Evolutionary conservation across 2,888 invertebrate genomes (phyloP), one percentile per base, ranked within the genome.

Genomic region (Apamea monoglypha): DNA sequence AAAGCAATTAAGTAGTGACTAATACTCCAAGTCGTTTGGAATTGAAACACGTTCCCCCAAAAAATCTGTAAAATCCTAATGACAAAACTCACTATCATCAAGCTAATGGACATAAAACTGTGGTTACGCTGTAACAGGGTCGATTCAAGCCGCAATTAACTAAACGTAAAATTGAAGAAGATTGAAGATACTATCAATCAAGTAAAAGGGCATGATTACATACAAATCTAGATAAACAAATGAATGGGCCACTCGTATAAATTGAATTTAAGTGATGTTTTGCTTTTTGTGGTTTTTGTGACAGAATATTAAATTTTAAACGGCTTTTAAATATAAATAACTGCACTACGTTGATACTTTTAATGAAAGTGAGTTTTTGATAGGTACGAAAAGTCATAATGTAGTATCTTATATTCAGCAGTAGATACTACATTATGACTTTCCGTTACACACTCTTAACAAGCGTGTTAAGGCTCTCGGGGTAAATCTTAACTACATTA

Each of bases 161-260:
- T 88, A 92, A 92, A 94, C 92, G 92, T 92, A 90, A 95, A 95
- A 94, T 95, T 94, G 94, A 91, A 93, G 90, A 93, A 93, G 92
- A 93, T 94, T 93, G 94, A 83, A 90, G 86, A 92, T 90, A 91
- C 91, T 93, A 95, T 96, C 96, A 96, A 96, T 97, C 96, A 96
- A 94, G 94, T 94, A 93, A 95, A 95, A 95, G 91, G 94, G 93
- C 94, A 94, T 94, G 93, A 96, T 96, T 96, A 96, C 92, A 92
- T 94, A 92, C 92, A 93, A 94, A 96, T 96, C 95, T 93, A 93
- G 96, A 96, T 96, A 94, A 92, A 93, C 95, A 96, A 96, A 96
- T 96, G 95, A 96, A 95, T 95, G 91, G 89, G 92, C 92, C 94
- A 96, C 95, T 96, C 96, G 91, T 92, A 91, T 92, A 93, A 96